Conservation (phyloP, 2,888 invertebrate genomes). For the Stegophylla sp. region DNA sequence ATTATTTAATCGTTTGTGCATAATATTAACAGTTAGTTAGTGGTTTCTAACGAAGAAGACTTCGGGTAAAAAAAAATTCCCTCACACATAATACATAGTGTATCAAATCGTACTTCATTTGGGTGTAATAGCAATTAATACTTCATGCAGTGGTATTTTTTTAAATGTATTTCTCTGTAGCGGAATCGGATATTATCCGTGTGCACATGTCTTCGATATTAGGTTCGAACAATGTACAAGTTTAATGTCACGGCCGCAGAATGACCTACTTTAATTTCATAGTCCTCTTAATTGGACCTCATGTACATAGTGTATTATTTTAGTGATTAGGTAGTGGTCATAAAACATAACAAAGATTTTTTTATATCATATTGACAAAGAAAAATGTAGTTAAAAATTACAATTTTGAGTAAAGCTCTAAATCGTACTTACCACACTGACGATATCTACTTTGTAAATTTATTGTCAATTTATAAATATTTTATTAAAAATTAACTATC, state of each 20-base stretch:
- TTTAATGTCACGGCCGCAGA: slow-evolving; percentile 27
- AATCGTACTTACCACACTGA: too few species aligned
- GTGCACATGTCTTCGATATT: not conserved
- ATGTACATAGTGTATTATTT: not conserved
- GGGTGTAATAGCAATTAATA: not conserved
- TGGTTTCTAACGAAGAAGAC: not conserved
- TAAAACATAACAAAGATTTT: not conserved
- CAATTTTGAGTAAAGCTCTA: too few species aligned
- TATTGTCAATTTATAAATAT: too few species aligned
- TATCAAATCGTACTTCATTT: not conserved
- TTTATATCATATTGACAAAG: not conserved
- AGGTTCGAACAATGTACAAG: slow-evolving; percentile 24
- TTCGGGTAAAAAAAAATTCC: not conserved
- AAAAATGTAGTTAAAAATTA: too few species aligned
- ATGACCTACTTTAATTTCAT: slow-evolving; percentile 19
- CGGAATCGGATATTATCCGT: not conserved
- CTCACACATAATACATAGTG: too few species aligned
- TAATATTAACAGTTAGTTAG: too few species aligned
- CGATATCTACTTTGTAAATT: too few species aligned
- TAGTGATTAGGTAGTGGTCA: not conserved
- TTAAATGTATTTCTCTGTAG: not conserved
- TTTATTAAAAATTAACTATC: too few species aligned
- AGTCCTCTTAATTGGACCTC: slow-evolving; percentile 1
- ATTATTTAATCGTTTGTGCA: too few species aligned
- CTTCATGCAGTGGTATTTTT: too few species aligned